These are phyloP conservation scores for Leptura quadrifasciata DNA, from an alignment of 2,888 invertebrate genomes.

Conservation along the genomic window DNA sequence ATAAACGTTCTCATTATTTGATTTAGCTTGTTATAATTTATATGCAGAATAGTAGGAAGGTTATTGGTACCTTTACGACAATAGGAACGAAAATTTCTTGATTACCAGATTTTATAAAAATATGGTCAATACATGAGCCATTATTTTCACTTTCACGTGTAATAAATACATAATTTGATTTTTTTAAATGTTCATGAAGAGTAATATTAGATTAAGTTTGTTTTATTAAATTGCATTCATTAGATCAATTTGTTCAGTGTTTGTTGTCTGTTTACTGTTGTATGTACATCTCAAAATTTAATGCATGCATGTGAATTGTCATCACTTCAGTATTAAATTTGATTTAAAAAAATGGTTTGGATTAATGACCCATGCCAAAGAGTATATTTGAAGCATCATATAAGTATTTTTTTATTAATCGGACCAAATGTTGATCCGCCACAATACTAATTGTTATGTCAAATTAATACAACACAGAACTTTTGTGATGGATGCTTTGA, in stretches of 20 bases:
- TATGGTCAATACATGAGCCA: too few species aligned
- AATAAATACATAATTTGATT: too few species aligned
- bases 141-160: too few species aligned
- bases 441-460: conserved; percentile 36
- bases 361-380: conserved; percentile 27
- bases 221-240: background rate
- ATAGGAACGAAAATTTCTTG: too few species aligned
- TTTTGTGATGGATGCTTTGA: conserved; percentile 9
- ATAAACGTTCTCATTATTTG: too few species aligned
- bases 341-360: background rate
- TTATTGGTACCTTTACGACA: too few species aligned
- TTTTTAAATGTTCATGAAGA: too few species aligned
- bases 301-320: background rate
- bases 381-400: background rate
- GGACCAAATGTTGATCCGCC: background rate
- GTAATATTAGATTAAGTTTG: background rate
- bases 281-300: background rate
- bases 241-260: background rate
- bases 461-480: conserved; percentile 28
- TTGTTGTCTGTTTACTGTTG: background rate
- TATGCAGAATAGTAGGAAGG: too few species aligned
- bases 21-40: too few species aligned
- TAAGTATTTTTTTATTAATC: conserved; percentile 7
- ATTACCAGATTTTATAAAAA: too few species aligned
- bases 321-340: background rate